Evolutionary conservation across 2,113 vertebrate species (phyloP).

Genomic region (Heterocephalus glaber): DNA sequence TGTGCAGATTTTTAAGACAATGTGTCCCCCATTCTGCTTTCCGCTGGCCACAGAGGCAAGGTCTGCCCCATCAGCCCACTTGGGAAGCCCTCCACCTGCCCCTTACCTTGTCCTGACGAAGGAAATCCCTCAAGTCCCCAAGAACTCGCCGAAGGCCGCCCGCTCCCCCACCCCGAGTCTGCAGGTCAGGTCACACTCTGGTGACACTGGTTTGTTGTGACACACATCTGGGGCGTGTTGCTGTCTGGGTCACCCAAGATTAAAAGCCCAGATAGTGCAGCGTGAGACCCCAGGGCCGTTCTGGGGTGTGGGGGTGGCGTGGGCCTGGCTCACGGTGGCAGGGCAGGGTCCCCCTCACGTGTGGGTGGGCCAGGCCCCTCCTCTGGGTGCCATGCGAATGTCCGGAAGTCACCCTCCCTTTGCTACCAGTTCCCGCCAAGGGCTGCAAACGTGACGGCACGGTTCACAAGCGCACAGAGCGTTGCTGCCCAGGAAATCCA

Average conservation of each 20-base stretch:
- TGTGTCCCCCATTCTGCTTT: not conserved
- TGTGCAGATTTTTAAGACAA: not conserved
- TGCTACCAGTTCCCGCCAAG: not conserved
- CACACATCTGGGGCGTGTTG: not conserved
- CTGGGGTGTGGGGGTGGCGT: not conserved
- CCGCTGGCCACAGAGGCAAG: not conserved
- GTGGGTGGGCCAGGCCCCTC: not conserved
- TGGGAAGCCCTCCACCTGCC: too few species aligned
- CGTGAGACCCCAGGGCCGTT: not conserved
- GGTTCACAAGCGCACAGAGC: not conserved
- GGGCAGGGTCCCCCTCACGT: not conserved
- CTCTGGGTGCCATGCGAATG: not conserved
- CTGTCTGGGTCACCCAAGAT: not conserved
- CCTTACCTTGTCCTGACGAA: not conserved
- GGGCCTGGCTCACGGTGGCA: not conserved
- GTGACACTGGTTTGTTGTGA: not conserved
- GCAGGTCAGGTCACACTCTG: not conserved
- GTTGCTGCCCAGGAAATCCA: not conserved
- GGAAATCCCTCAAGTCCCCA: not conserved
- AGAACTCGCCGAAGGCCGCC: not conserved
- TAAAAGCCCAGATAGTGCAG: not conserved
- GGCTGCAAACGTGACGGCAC: not conserved
- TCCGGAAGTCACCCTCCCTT: not conserved
- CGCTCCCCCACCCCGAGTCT: not conserved
- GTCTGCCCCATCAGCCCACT: not conserved